Percentiles rank a stretch among this genome's conserved stretches.
Evolutionary conservation across 1,140 invertebrate genomes (phyloP).

Genomic region (Coenobita brevimanus): DNA sequence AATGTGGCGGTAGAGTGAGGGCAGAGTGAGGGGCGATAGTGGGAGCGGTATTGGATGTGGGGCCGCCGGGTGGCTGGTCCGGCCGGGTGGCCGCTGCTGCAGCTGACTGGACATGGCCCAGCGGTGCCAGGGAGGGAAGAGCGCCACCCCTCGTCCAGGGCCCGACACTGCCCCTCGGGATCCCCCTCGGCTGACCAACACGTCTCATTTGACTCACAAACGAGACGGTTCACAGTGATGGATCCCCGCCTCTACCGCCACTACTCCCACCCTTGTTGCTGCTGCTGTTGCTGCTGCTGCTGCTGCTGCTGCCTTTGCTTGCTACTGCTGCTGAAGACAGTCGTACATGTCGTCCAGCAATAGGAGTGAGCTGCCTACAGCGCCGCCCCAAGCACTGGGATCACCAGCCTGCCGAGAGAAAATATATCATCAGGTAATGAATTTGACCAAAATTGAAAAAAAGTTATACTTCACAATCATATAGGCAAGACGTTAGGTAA

Average conservation of each 20-base stretch:
- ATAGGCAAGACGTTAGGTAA: too few species aligned
- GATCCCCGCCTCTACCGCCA: slow-evolving; percentile 33
- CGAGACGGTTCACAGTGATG: slow-evolving; percentile 63
- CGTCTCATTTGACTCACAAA: slow-evolving; percentile 65
- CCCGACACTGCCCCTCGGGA: slow-evolving; percentile 37
- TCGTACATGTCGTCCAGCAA: slow-evolving; percentile 41
- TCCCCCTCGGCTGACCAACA: slow-evolving; percentile 56
- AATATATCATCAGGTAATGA: neutral
- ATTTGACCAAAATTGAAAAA: too few species aligned
- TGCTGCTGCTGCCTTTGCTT: slow-evolving; percentile 29
- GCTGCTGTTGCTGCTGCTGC: slow-evolving; percentile 14
- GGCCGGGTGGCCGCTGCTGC: neutral
- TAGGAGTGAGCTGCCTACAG: slow-evolving; percentile 53
- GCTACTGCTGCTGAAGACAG: slow-evolving; percentile 41
- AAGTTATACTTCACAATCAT: too few species aligned
- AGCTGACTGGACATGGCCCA: neutral
- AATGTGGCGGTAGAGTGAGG: neutral
- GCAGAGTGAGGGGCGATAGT: too few species aligned
- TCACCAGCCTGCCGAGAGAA: slow-evolving; percentile 45
- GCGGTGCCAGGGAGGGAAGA: slow-evolving; percentile 43
- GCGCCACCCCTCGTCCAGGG: slow-evolving; percentile 30
- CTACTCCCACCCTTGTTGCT: neutral
- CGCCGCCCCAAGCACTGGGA: slow-evolving; percentile 58
- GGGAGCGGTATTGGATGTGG: too few species aligned
- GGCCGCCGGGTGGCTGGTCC: too few species aligned